phyloP scores from a whole-genome alignment of 2,888 invertebrate genomes.

The Ariolimax columbianus region DNA sequence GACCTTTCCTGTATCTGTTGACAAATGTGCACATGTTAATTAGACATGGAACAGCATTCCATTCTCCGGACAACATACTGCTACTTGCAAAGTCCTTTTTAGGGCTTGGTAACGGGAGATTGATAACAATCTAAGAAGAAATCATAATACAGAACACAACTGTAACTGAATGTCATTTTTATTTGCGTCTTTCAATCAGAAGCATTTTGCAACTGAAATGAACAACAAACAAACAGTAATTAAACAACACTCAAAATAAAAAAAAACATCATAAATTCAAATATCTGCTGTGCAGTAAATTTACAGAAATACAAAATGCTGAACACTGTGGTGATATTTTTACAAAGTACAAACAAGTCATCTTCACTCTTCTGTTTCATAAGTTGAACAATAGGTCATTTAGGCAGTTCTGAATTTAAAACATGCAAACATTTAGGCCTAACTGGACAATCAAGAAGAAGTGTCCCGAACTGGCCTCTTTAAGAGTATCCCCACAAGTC shows the following conservation, averaged over 20 bases:
- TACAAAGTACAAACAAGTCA: constrained; percentile 9
- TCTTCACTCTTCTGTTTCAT: neutral
- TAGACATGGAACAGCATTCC: too few species aligned
- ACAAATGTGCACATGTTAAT: too few species aligned
- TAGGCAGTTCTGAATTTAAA: neutral
- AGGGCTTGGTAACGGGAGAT: too few species aligned
- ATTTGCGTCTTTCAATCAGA: constrained; percentile 21
- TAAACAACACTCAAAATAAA: constrained; percentile 29
- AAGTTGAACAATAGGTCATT: neutral
- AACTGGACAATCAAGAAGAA: neutral
- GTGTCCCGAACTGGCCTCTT: neutral
- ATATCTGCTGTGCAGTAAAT: constrained; percentile 25
- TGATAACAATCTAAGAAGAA: too few species aligned
- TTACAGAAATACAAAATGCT: constrained; percentile 8
- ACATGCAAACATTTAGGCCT: neutral
- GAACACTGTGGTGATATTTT: constrained; percentile 41
- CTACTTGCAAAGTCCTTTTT: too few species aligned
- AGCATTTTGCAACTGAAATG: constrained; percentile 28
- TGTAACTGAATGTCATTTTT: constrained; percentile 10
- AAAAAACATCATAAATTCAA: constrained; percentile 2
- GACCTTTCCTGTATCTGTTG: too few species aligned
- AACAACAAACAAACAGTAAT: neutral
- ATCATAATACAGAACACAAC: neutral
- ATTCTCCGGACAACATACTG: too few species aligned
- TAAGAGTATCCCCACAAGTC: neutral